phyloP scores from a whole-genome alignment of 2,797 vertebrate genomes.

The Liparis tanakae region DNA sequence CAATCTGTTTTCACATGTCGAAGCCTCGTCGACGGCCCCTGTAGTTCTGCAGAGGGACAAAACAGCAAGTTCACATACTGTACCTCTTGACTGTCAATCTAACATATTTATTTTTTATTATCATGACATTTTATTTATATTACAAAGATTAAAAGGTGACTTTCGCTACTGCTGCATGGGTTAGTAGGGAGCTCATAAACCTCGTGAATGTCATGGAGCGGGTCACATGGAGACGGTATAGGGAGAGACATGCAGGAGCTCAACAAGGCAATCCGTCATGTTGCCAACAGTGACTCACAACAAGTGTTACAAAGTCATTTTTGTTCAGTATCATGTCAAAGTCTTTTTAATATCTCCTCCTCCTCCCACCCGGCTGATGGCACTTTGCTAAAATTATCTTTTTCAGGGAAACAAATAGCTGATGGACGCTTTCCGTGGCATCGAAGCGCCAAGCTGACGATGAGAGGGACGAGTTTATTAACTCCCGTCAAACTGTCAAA shows the following conservation, averaged over 20 bases:
- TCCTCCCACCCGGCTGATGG: background rate
- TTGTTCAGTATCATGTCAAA: slow-evolving; percentile 21
- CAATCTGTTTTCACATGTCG: background rate
- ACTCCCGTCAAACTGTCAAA: background rate
- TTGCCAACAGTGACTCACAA: background rate
- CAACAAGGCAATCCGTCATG: too few relatives aligned
- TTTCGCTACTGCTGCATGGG: slow-evolving; percentile 24
- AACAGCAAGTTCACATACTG: background rate
- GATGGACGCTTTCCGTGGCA: slow-evolving; percentile 1
- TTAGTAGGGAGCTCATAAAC: slow-evolving; percentile 42
- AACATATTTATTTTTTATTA: background rate
- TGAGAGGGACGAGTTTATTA: background rate
- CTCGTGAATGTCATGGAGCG: slow-evolving; percentile 58
- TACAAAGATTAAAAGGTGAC: slow-evolving; percentile 14
- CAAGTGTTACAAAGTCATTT: slow-evolving; percentile 7
- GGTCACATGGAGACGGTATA: slow-evolving; percentile 56
- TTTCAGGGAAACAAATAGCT: slow-evolving; percentile 15
- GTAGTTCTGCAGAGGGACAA: background rate
- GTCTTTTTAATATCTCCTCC: slow-evolving; percentile 10
- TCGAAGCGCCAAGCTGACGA: slow-evolving; percentile 7
- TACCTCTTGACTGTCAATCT: background rate
- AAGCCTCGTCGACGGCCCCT: background rate
- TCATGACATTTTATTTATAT: background rate
- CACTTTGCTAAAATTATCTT: slow-evolving; percentile 7
- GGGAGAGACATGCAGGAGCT: slow-evolving; percentile 52